Evolutionary conservation across 2,888 invertebrate genomes (phyloP), one percentile per base, ranked within the genome.

Genomic region (Drosophila formosana): DNA sequence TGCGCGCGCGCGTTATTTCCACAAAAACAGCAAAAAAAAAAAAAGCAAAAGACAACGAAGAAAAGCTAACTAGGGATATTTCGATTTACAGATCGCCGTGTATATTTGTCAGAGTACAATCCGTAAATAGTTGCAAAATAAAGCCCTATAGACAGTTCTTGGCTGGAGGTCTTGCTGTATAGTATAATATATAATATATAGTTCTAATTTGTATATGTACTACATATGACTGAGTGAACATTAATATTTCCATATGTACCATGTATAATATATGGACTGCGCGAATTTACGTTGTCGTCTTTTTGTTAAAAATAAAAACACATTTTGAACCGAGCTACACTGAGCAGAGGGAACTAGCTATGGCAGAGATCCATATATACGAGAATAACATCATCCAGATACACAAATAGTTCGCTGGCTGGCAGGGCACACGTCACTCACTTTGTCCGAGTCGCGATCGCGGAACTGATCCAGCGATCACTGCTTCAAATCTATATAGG

Each of bases 291-390:
- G 82, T 85, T 85, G 86, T 80, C 69, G 64, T 73, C 52, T 72
- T 65, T 78, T 69, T 80, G 72, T 86, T 80, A 86, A 86, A 86
- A 88, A 86, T 88, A 83, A 86, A 72, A 58, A 75, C 72, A 70
- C 72, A 80, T 88, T 85, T 85, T 74, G 82, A 74, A 78, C 39
- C 39, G 39, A 13, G 39, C 18, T 18, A 18, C 39, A 41, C 39
- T 13, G 39, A 39, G 39, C 39, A 13, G 13, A 41, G 70, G n/a
- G 67, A 82, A 79, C 66, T 63, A 71, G 72, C 66, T 43, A 18
- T 25, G 30, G 43, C n/a, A 25, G 23, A 51, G 11, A n/a, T 51
- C 25, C 37, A 39, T 52, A 41, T 28, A 41, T 18, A 37, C 32
- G 30, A 32, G 32, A 46, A 56, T 34, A 56, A 13, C 32, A 41